A percentile compares a stretch with the other conserved stretches of the same genome.
phyloP scores from a whole-genome alignment of 2,888 invertebrate species.

The Fragum fragum region DNA sequence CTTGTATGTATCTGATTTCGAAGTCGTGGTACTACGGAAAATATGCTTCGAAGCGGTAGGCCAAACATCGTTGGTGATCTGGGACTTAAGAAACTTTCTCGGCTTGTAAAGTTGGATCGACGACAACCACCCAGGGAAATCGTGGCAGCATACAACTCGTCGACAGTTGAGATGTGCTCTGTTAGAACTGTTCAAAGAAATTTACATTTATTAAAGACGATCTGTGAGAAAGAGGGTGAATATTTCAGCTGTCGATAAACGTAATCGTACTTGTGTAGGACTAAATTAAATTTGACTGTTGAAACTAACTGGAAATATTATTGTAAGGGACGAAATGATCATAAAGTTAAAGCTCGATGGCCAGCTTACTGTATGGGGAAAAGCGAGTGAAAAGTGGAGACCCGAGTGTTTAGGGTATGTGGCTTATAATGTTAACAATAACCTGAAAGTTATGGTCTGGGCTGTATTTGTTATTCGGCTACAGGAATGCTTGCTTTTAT shows the following conservation, averaged over 20 bases:
- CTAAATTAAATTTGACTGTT: conserved; percentile 13
- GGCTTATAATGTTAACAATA: background rate
- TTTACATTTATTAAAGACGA: background rate
- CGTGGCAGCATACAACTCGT: background rate
- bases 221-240: conserved; percentile 9
- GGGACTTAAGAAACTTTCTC: background rate
- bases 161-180: background rate
- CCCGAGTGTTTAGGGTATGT: conserved; percentile 23
- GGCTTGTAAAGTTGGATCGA: background rate
- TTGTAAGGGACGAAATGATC: conserved; percentile 35
- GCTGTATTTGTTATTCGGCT: conserved; percentile 8
- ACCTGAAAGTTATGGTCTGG: conserved; percentile 25
- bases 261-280: background rate
- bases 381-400: conserved; percentile 31
- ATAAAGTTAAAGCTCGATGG: conserved; percentile 23
- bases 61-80: background rate
- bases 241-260: background rate
- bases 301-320: conserved; percentile 27
- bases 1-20: too few relatives aligned
- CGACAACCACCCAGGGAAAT: background rate
- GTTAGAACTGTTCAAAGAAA: conserved; percentile 11
- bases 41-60: background rate
- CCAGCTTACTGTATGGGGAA: conserved; percentile 38
- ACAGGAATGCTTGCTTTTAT: conserved; percentile 20
- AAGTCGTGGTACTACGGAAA: background rate